Conservation (phyloP, 2,797 vertebrate genomes). For the Spinibarbus caldwelli region DNA sequence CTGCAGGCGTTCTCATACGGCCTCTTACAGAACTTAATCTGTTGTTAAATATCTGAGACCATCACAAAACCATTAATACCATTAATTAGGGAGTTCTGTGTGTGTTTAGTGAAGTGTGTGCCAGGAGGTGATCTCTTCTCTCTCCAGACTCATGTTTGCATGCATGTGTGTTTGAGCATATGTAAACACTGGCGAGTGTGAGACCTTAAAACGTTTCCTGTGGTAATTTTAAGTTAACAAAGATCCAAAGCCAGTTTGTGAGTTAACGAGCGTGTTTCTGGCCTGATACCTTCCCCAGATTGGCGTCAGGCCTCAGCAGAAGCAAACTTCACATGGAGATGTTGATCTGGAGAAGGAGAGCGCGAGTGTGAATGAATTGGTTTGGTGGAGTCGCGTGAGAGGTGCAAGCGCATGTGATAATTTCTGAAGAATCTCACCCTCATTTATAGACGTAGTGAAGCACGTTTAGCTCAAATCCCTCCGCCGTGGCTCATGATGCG, state of each 20-base stretch:
- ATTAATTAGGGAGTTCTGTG: slow-evolving; percentile 47
- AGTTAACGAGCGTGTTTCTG: slow-evolving; percentile 26
- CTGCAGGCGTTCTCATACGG: background rate
- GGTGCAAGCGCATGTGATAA: slow-evolving; percentile 6
- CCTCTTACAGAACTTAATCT: background rate
- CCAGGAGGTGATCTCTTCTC: slow-evolving; percentile 26
- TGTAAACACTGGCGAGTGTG: slow-evolving; percentile 4
- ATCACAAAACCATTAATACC: slow-evolving; percentile 6
- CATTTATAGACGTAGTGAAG: slow-evolving; percentile 1
- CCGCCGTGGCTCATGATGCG: too few relatives aligned
- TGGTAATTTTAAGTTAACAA: slow-evolving; percentile 7
- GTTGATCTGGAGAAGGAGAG: background rate
- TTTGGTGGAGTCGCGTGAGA: slow-evolving; percentile 19
- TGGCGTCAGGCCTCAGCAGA: background rate
- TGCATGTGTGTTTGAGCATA: slow-evolving; percentile 35
- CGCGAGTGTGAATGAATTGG: background rate
- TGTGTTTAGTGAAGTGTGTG: slow-evolving; percentile 32
- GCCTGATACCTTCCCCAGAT: background rate
- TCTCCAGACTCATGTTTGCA: slow-evolving; percentile 7
- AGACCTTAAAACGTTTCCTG: slow-evolving; percentile 1
- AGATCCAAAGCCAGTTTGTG: slow-evolving; percentile 35
- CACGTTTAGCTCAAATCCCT: slow-evolving; percentile 1
- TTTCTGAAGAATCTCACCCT: slow-evolving; percentile 44
- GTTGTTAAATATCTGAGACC: background rate
- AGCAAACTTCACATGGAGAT: background rate